Conservation (phyloP, 2,113 vertebrate species). For the Lanius collurio region DNA sequence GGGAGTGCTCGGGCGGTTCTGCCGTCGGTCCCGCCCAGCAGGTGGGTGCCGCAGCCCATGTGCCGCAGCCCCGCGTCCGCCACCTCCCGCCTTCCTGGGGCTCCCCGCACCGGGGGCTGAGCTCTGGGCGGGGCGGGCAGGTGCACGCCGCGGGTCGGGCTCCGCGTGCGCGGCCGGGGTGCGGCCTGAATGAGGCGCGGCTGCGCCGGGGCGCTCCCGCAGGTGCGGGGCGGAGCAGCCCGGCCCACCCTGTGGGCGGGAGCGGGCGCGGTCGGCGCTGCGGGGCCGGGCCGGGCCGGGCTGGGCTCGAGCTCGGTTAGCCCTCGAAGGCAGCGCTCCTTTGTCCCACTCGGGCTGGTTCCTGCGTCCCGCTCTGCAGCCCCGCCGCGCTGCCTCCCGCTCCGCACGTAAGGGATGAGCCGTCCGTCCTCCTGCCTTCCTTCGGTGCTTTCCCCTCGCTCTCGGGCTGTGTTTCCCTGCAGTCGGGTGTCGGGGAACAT, state of each 20-base stretch:
- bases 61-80: too few species aligned
- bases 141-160: neutral
- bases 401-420: constrained; percentile 31
- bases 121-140: too few species aligned
- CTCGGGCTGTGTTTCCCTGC: neutral
- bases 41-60: too few species aligned
- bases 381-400: neutral
- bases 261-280: neutral
- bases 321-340: neutral
- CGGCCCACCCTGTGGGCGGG: neutral
- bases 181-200: neutral
- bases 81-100: too few species aligned
- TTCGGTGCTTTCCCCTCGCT: neutral
- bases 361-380: neutral
- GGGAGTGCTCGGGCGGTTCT: neutral
- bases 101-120: too few species aligned
- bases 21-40: too few species aligned
- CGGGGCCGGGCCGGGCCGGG: neutral
- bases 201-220: neutral
- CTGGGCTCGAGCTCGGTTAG: neutral
- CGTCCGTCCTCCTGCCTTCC: neutral
- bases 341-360: neutral
- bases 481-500: fast-evolving
- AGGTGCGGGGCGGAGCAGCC: neutral
- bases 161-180: too few species aligned